phyloP scores from a whole-genome alignment of 2,113 vertebrate species.

The Sinocyclocheilus maitianheensis region DNA sequence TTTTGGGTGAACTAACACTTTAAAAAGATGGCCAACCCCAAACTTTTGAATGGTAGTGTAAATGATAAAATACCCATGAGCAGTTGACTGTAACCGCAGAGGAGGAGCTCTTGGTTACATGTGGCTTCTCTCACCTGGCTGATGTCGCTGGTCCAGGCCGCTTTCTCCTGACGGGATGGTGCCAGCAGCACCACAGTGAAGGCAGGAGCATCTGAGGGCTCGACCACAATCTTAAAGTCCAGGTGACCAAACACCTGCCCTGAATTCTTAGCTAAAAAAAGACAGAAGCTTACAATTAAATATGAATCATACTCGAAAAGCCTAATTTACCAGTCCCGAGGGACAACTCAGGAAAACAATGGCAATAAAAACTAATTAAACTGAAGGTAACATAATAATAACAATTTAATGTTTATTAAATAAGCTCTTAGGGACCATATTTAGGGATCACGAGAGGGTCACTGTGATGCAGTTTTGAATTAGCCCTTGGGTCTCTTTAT shows the following conservation, averaged over 20 bases:
- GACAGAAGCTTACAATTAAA: constrained; percentile 7
- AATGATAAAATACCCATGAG: not conserved
- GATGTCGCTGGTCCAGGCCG: constrained; percentile 98
- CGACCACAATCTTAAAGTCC: constrained; percentile 95
- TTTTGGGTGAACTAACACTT: too few species aligned
- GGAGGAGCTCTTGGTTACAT: not conserved
- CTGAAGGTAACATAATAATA: not conserved
- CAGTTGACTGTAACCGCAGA: not conserved
- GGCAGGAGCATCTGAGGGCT: constrained; percentile 82
- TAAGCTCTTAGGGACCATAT: constrained; percentile 25
- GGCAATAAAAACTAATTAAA: constrained; percentile 19
- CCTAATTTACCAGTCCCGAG: not conserved
- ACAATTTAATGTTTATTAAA: constrained; percentile 15
- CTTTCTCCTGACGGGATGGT: constrained; percentile 94
- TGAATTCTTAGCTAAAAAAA: constrained; percentile 82
- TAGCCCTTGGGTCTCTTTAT: constrained; percentile 27
- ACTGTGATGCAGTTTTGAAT: constrained; percentile 27
- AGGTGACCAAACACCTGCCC: constrained; percentile 94
- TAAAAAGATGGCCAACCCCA: not conserved
- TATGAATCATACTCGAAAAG: not conserved
- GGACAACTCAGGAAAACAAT: not conserved
- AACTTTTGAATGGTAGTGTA: not conserved
- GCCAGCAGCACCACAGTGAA: constrained; percentile 94
- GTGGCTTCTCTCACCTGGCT: constrained; percentile 85
- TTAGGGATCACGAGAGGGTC: constrained; percentile 26